Evolutionary conservation across 2,888 invertebrate genomes (phyloP).

Genomic region (Homarus gammarus): DNA sequence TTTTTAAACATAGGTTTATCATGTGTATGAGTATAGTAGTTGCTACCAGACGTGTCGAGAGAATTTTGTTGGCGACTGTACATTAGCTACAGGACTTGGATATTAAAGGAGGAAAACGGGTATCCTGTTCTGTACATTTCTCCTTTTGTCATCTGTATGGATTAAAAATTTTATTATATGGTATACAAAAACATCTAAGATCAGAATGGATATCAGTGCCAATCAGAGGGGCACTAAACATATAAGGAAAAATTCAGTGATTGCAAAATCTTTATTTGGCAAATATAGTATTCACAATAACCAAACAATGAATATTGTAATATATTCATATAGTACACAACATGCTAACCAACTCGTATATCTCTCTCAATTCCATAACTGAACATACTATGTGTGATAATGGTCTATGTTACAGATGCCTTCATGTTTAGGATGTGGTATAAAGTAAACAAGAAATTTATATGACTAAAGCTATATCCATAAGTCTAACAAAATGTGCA

Average conservation of each 20-base stretch:
- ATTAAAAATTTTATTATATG: too few species aligned
- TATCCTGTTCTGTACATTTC: too few species aligned
- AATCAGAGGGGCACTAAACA: too few species aligned
- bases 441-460: not conserved
- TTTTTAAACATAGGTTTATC: too few species aligned
- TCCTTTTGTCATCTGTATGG: too few species aligned
- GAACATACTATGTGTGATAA: constrained; percentile 45
- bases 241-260: not conserved
- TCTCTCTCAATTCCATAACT: constrained; percentile 42
- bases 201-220: too few species aligned
- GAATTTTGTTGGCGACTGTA: too few species aligned
- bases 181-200: too few species aligned
- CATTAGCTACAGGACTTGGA: too few species aligned
- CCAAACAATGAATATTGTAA: constrained; percentile 55
- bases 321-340: constrained; percentile 49
- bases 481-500: not conserved
- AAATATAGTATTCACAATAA: constrained; percentile 67
- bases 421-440: constrained; percentile 30
- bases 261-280: constrained; percentile 61
- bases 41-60: too few species aligned
- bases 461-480: constrained; percentile 1
- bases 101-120: too few species aligned
- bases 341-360: constrained; percentile 36
- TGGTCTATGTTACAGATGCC: constrained; percentile 49
- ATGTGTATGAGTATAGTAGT: too few species aligned